Percentiles rank a stretch among this genome's conserved stretches.
Conservation (phyloP, 1,140 invertebrate species). For the Euschistus heros region DNA sequence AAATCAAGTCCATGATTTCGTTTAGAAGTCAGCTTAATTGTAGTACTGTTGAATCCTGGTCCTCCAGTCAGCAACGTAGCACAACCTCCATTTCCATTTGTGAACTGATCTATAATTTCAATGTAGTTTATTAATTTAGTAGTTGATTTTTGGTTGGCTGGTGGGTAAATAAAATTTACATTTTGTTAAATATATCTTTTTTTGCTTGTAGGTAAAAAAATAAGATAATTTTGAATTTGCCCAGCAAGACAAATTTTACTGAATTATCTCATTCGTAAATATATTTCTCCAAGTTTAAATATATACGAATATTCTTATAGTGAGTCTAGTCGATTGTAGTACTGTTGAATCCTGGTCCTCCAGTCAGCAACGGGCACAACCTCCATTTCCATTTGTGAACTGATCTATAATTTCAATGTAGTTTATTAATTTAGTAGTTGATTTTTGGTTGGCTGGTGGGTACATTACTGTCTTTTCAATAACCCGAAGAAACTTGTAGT, state of each 20-base stretch:
- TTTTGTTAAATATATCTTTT: too few species aligned
- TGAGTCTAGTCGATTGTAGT: not conserved
- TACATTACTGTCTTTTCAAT: not conserved
- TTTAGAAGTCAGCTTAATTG: not conserved
- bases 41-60: not conserved
- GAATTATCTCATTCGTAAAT: too few species aligned
- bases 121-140: not conserved
- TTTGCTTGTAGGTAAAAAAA: too few species aligned
- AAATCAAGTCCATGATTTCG: not conserved
- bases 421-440: not conserved
- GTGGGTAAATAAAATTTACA: too few species aligned
- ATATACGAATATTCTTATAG: conserved; percentile 1
- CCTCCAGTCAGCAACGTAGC: not conserved
- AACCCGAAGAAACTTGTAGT: not conserved
- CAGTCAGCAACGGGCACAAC: not conserved
- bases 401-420: not conserved
- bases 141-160: not conserved
- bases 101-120: not conserved
- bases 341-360: not conserved
- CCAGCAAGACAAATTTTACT: too few species aligned
- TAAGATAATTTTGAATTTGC: too few species aligned
- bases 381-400: not conserved
- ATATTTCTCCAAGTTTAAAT: not conserved
- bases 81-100: not conserved
- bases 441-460: not conserved